Evolutionary conservation across 2,797 vertebrate species (phyloP).

Genomic region (Sphenodon punctatus): DNA sequence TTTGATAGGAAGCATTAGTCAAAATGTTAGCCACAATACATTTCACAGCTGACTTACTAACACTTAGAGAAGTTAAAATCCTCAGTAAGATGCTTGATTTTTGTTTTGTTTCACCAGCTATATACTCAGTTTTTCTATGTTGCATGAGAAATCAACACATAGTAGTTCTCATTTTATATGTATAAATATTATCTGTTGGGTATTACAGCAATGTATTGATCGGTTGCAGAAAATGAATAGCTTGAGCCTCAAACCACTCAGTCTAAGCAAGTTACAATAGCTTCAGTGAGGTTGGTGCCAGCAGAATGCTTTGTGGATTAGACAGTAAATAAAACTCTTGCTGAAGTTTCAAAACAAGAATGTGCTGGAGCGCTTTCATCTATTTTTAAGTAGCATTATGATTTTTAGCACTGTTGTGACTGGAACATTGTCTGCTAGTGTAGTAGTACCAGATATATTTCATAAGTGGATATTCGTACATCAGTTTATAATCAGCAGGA

Average conservation of each 20-base stretch:
- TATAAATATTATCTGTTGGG: too few relatives aligned
- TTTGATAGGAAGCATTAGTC: neutral
- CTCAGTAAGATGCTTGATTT: neutral
- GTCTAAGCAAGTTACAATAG: too few relatives aligned
- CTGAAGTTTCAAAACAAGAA: neutral
- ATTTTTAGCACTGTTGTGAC: neutral
- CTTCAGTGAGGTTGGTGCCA: too few relatives aligned
- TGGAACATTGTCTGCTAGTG: conserved; percentile 42
- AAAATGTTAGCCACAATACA: neutral
- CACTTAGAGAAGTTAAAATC: neutral
- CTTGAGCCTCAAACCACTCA: too few relatives aligned
- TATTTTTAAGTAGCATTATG: neutral
- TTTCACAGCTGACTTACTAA: neutral
- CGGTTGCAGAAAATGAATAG: too few relatives aligned
- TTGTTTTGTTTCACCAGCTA: neutral
- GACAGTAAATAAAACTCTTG: too few relatives aligned
- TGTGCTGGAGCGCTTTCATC: neutral
- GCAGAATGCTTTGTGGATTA: too few relatives aligned
- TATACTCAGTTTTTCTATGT: neutral
- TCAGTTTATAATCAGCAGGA: neutral
- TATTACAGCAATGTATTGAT: too few relatives aligned
- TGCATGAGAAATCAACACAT: neutral
- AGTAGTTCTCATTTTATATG: neutral
- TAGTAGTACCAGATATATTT: conserved; percentile 1
- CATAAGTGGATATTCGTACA: neutral